Base-by-base conservation (phyloP, 2,888 invertebrate species). In the Thymelicus sylvestris region DNA sequence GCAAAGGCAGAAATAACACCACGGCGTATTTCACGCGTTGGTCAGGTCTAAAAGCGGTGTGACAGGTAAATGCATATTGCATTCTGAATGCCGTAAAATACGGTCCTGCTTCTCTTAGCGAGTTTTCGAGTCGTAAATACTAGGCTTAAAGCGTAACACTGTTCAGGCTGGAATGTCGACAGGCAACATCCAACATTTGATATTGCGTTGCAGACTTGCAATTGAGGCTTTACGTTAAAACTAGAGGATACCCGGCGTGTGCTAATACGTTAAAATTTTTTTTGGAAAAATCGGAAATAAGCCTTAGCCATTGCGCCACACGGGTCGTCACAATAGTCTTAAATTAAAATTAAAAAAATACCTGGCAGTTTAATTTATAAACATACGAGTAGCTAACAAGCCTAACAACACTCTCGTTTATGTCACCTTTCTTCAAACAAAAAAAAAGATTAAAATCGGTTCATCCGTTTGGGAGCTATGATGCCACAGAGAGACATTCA, bases 31-130 rank as follows among this genome's bases (percentile, higher is more conserved):
- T 70, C 65, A 65, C 64, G 50, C 38, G 38, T 41, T 60, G 69
- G 64, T 70, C 69, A 70, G 64, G 39, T 48, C 64, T 65, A 64
- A 70, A 65, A 70, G 63, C 68, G 55, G 47, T 13, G 59, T 65
- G 69, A 70, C 69, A 70, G 65, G 60, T 66, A 70, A 70, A 70
- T 70, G 70, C 65, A 60, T 70, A 70, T 66, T 70, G 70, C 65
- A 60, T 70, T 70, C 60, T 10, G 57, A 64, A 70, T 65, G 31
- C 60, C 65, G 60, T 70, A 60, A 70, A 70, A 70, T 70, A 70
- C 65, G 52, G 65, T 44, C 38, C 57, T 41, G 52, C 59, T 57
- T 19, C 67, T 67, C 61, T 62, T 62, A 62, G 62, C 62, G 65
- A 52, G 60, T 70, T 70, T 66, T 52, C 70, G 61, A 50, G 65